Evolutionary conservation across 37 sponge, comb jelly and placozoan species (phyloP).

Genomic region (Halisarca cf. caerulea): DNA sequence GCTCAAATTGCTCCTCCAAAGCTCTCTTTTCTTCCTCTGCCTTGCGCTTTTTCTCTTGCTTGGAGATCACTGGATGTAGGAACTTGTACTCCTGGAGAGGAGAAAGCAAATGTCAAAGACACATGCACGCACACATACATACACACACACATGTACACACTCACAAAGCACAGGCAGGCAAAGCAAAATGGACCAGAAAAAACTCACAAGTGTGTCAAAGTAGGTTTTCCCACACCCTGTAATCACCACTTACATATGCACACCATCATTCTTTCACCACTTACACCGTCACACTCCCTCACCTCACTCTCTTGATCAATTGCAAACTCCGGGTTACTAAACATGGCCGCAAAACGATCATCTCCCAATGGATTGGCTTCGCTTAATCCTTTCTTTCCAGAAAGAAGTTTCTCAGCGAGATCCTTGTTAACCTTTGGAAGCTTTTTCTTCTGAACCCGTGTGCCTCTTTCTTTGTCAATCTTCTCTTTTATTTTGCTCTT

Average conservation of each 20-base stretch:
- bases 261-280: no score
- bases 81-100: constrained; percentile 63
- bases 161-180: no score
- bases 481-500: constrained; percentile 79
- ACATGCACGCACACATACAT: no score
- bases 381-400: constrained; percentile 15
- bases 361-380: constrained; percentile 77
- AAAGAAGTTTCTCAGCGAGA: constrained; percentile 70
- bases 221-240: no score
- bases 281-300: neutral
- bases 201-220: no score
- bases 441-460: constrained; percentile 66
- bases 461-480: constrained; percentile 79
- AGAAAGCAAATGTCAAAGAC: neutral
- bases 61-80: constrained; percentile 81
- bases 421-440: constrained; percentile 86
- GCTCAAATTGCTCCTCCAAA: constrained; percentile 24
- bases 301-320: constrained; percentile 91
- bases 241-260: no score
- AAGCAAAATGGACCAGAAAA: no score
- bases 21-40: constrained; percentile 41
- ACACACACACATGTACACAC: no score
- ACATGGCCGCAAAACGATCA: constrained; percentile 84
- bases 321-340: constrained; percentile 83
- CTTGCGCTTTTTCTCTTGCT: constrained; percentile 46